Evolutionary conservation across 1,140 invertebrate species (phyloP), one percentile per base, ranked within the genome.

Genomic region (Drosophila triauraria): DNA sequence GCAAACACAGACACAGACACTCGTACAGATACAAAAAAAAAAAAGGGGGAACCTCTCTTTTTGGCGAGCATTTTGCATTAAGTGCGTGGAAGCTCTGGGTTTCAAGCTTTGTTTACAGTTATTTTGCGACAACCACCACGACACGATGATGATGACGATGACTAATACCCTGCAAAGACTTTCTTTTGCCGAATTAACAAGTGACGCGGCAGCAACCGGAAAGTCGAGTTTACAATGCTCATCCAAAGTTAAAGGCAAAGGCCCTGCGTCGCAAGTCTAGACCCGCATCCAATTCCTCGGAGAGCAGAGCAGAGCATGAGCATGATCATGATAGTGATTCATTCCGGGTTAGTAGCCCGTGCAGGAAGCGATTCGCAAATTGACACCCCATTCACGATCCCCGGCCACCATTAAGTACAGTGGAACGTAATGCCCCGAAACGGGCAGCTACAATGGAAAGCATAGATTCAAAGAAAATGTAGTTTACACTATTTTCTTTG

Each of bases 171-270:
- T 69, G 48, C 35, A 46, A 56, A 46, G 61, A 70, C 67, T 70
- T 71, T 71, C 67, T 75, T 74, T 75, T 56, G 50, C 69, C 69
- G 50, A 62, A 74, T 64, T 64, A 47, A 67, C 23, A 56, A 63
- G 54, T 67, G 72, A 59, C 53, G 54, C 53, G 58, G 23, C 72
- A 53, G 27, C 72, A 67, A 76, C 74, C 72, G 74, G 74, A 76
- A 76, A 76, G 72, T 76, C 74, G 47, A 76, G 72, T 76, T 68
- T 51, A 69, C 32, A 62, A 15, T 23, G 20, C 62, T 65, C 23
- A 25, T 56, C 35, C 35, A 56, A 70, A 54, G 53, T 38, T 40
- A 56, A 40, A 56, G 51, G 32, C 46, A 54, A 40, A 54, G 53
- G 35, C 46, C 48, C 48, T 38, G 47, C 47, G 30, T 54, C 20